These are phyloP conservation scores for Danaus chrysippus DNA, from an alignment of 2,888 invertebrate genomes.

Conservation along the genomic window DNA sequence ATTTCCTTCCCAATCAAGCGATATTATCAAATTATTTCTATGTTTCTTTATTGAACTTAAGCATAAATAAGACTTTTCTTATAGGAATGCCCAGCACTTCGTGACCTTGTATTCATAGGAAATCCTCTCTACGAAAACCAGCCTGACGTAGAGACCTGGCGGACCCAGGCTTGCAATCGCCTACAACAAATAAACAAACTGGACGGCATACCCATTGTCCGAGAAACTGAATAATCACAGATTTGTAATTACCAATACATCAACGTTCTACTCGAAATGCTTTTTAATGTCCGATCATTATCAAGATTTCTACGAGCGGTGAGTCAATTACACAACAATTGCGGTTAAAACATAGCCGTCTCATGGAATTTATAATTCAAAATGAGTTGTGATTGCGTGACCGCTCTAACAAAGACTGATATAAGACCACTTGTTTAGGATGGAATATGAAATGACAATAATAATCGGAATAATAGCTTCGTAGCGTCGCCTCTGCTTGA, in stretches of 20 bases:
- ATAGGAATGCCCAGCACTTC: constrained; percentile 81
- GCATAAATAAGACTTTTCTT: constrained; percentile 11
- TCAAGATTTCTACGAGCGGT: constrained; percentile 18
- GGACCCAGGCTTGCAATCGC: constrained; percentile 82
- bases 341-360: constrained; percentile 38
- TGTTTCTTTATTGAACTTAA: constrained; percentile 2
- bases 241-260: constrained; percentile 19
- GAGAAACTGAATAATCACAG: constrained; percentile 49
- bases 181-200: constrained; percentile 87
- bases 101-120: constrained; percentile 89
- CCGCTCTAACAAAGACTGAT: constrained; percentile 56
- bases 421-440: constrained; percentile 59
- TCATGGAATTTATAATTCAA: constrained; percentile 41
- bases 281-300: constrained; percentile 30
- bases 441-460: constrained; percentile 62
- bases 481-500: constrained; percentile 59
- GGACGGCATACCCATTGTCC: constrained; percentile 88
- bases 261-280: constrained; percentile 40
- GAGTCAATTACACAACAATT: constrained; percentile 37
- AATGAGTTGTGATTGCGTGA: constrained; percentile 60
- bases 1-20: not conserved
- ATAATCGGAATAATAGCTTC: constrained; percentile 60
- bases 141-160: constrained; percentile 82
- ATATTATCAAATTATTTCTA: not conserved
- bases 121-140: constrained; percentile 87